These are phyloP conservation scores for Heliangelus exortis DNA, from an alignment of 2,797 vertebrate genomes.

Conservation along the genomic window DNA sequence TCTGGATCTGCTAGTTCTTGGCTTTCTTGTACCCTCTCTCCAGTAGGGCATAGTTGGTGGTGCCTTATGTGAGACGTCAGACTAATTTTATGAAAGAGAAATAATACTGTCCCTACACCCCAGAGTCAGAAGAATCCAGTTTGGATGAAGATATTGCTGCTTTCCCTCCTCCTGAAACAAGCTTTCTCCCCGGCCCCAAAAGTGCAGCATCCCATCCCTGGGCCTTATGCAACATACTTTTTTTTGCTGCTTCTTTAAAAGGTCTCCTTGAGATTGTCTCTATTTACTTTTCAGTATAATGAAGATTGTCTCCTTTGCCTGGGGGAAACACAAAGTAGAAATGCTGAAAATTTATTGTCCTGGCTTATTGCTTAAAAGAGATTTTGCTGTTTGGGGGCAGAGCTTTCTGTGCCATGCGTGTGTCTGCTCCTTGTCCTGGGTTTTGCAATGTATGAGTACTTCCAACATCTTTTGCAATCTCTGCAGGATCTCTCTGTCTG, in stretches of 20 bases:
- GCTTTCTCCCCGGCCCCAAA: background rate
- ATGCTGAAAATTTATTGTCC: background rate
- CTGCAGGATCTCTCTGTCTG: background rate
- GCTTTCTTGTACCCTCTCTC: too few relatives aligned
- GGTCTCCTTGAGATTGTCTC: background rate
- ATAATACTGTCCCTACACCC: too few relatives aligned
- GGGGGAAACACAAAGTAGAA: background rate
- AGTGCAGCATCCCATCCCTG: background rate
- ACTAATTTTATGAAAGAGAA: too few relatives aligned
- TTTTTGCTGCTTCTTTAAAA: background rate
- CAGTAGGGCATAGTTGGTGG: too few relatives aligned
- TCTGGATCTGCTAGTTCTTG: too few relatives aligned
- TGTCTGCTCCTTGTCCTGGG: background rate
- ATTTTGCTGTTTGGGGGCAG: background rate
- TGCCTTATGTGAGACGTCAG: too few relatives aligned
- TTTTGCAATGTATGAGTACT: constrained; percentile 15
- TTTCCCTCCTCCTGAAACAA: background rate
- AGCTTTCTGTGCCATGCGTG: background rate
- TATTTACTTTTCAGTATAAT: background rate
- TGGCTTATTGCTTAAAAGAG: background rate
- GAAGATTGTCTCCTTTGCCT: constrained; percentile 6
- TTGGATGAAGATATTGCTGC: background rate
- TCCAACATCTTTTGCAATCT: background rate
- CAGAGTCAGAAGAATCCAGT: too few relatives aligned
- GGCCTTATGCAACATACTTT: background rate